Evolutionary conservation across 23 tunicate genomes (phyloP), one percentile per base, ranked within the genome.

Genomic region (Ascidia mentula): DNA sequence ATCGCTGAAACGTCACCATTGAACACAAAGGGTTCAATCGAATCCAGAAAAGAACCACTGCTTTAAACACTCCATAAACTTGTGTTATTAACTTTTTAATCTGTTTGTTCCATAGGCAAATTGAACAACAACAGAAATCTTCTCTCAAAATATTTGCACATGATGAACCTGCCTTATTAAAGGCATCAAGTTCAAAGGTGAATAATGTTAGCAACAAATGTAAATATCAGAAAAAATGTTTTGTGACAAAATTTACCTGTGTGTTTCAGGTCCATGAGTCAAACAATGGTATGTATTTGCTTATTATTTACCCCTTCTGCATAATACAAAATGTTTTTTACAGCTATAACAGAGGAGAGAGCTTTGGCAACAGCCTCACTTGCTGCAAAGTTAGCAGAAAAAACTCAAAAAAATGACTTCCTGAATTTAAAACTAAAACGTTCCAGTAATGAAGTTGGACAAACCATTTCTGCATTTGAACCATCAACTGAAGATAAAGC

Each of bases 331-430:
- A 20, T 53, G 22, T 5, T 53, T 6, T 45, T 85, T 78, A n/a
- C 74, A 85, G 89, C 70, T 77, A 71, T 78, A 5, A 30, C 34
- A 6, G 82, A 85, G 34, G 89, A 85, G 53, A 59, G 89, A 0
- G 89, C 86, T 12, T 77, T 85, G 15, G 96, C 96, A 0, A 90
- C 96, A 40, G 96, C 96, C 4, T 90, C 96, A 26, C 76, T 90
- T 34, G 79, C 86, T 26, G 94, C 94, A 5, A 82, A 82, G 53
- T 61, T 88, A 31, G 87, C 87, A 0, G 79, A 38, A 61, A 88
- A 78, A 42, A 30, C 36, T 1, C 28, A n/a, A 46, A 46, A 77
- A 77, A 53, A 53, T 53, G 65, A 53, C 4, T 53, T 53, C 24
- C 13, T 28, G 22, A 28, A 28, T 1, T 5, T 53, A 53, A 53